phyloP scores from a whole-genome alignment of 2,797 vertebrate species.

The Etheostoma perlongum region DNA sequence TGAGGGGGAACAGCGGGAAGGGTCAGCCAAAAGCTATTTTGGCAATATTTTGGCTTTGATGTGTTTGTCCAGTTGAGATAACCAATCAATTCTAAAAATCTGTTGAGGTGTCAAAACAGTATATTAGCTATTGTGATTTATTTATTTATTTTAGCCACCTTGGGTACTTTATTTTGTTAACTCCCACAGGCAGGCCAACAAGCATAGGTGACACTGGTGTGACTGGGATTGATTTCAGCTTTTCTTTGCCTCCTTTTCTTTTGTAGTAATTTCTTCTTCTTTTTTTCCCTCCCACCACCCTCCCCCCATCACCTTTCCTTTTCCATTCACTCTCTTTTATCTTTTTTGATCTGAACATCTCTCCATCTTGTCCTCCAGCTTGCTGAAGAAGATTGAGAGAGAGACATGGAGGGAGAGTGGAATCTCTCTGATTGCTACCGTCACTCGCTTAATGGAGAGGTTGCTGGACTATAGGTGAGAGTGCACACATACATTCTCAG shows the following conservation, averaged over 20 bases:
- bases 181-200: slow-evolving; percentile 61
- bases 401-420: slow-evolving; percentile 99
- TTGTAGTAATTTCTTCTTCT: slow-evolving; percentile 44
- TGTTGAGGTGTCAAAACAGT: slow-evolving; percentile 15
- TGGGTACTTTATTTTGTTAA: slow-evolving; percentile 31
- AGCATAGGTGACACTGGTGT: slow-evolving; percentile 73
- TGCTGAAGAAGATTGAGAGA: slow-evolving; percentile 99
- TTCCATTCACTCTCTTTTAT: slow-evolving; percentile 16
- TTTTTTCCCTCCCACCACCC: slow-evolving; percentile 8
- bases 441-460: slow-evolving; percentile 98
- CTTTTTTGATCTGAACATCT: slow-evolving; percentile 30
- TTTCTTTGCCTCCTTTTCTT: slow-evolving; percentile 57
- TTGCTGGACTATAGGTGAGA: slow-evolving; percentile 95
- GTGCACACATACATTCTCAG: not conserved
- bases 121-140: not conserved
- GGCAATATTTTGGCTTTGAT: slow-evolving; percentile 29
- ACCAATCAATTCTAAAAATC: slow-evolving; percentile 10
- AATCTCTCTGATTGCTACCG: slow-evolving; percentile 96
- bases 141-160: not conserved
- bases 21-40: not conserved
- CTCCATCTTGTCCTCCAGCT: slow-evolving; percentile 79
- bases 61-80: slow-evolving; percentile 31
- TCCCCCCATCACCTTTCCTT: slow-evolving; percentile 25
- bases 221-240: slow-evolving; percentile 56
- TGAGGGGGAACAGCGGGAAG: slow-evolving; percentile 57